Base-by-base conservation (phyloP, 2,888 invertebrate species). In the Idaea straminata region DNA sequence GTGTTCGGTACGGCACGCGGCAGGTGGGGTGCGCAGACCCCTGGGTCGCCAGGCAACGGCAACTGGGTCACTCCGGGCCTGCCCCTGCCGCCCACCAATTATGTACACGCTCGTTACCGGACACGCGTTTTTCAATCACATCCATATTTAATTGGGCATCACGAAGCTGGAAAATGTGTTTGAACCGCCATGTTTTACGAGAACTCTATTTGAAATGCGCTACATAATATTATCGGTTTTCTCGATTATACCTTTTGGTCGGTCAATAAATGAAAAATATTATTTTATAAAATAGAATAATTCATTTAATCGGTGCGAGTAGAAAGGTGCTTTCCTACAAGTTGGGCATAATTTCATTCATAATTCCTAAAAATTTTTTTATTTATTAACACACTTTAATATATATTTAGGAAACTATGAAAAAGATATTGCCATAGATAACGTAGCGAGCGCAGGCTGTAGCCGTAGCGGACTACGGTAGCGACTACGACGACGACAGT, bases 91-190 rank as follows among this genome's bases (percentile, higher is more conserved):
- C 92, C 92, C 87, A 88, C 91, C 92, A 92, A 92, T 92, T 92
- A 92, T 88, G 87, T 91, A 94, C 92, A 91, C 91, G 91, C 91
- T 92, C 91, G 92, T 92, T 92, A 92, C 91, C 89, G 92, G 92
- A 92, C 92, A 92, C 92, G 92, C 92, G 92, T 92, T 92, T 92
- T 92, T 92, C 92, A 91, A 92, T 92, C 92, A 91, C 91, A 92
- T 92, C 91, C 92, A 92, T 92, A 92, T 92, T 92, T 92, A 92
- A 92, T 92, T 92, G 92, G 91, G 90, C 91, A 89, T 90, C 91
- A 87, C 87, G 85, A 87, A 85, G 86, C 91, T 88, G 88, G 84
- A 86, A 91, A 92, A 90, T 91, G 84, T 91, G 84, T 91, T 88
- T 86, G 85, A 84, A 86, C 85, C 84, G 82, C 85, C 85, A 85